Base-by-base conservation (phyloP, 1,140 invertebrate genomes). In the Tetragonula clypearis region DNA sequence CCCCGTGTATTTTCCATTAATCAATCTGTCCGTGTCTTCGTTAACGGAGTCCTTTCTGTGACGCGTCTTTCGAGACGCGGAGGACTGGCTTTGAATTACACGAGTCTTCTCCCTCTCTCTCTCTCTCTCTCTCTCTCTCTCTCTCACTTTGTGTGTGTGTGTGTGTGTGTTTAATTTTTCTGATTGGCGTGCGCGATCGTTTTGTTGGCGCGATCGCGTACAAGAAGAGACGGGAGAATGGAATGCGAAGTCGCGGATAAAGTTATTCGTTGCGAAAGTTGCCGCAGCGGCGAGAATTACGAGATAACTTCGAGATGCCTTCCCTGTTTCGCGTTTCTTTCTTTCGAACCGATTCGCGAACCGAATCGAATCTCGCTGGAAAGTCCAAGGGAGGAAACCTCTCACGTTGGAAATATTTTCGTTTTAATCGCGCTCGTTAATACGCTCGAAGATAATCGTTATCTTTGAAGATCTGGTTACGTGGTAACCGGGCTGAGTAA, bases 11-110 rank as follows among this genome's bases (percentile, higher is more conserved):
- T 78, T 83, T 78, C 85, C 80, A 82, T 83, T 83, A 80, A 85
- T 85, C 84, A 85, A 85, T 85, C 79, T 72, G 82, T 72, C 84
- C 55, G 53, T 85, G 58, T 80, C 78, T 74, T 81, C 84, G 78
- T 80, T 80, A 85, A 79, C 69, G 19, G 83, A 21, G 14, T 23
- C 23, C 58, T 30, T 41, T 35, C 30, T 9, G 15, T 26, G 26
- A 17, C 11, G 49, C 69, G 78, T 68, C 71, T 66, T 80, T 78
- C 65, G 19, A 41, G 74, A 60, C 41, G 49, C 35, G 60, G 76
- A 12, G 62, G 65, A 26, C 58, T 12, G 35, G 23, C 15, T 66
- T 78, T 53, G 58, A 78, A 78, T 78, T 49, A 65, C 75, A 23
- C 60, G 58, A 62, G 58, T 23, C 14, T 49, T 49, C 41, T 49